Percentiles rank a stretch among this genome's conserved stretches.
phyloP scores from a whole-genome alignment of 2,888 invertebrate genomes.

The Lasioglossum lativentre region DNA sequence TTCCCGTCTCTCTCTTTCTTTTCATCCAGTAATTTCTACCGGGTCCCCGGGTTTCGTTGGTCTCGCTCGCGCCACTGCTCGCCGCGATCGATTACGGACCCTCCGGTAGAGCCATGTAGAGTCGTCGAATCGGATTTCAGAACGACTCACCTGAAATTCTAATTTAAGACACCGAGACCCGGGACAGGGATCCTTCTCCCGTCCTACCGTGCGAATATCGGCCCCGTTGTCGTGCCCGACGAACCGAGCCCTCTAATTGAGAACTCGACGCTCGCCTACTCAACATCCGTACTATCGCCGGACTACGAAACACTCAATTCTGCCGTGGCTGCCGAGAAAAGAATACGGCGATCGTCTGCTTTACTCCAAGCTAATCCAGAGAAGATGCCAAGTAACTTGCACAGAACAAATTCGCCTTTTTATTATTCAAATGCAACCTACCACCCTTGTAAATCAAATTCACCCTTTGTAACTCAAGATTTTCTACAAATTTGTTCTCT shows the following conservation, averaged over 20 bases:
- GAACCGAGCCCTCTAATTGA: slow-evolving; percentile 65
- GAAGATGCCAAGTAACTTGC: neutral
- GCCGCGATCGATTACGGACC: slow-evolving; percentile 66
- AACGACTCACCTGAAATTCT: slow-evolving; percentile 72
- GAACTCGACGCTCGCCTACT: slow-evolving; percentile 45
- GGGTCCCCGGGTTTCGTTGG: slow-evolving; percentile 9
- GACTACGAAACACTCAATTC: slow-evolving; percentile 8
- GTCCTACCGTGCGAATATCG: slow-evolving; percentile 56
- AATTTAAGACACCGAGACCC: slow-evolving; percentile 69
- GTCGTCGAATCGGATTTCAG: slow-evolving; percentile 72
- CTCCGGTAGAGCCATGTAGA: slow-evolving; percentile 49
- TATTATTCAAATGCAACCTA: no score
- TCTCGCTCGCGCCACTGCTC: slow-evolving; percentile 21
- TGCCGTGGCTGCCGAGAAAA: neutral
- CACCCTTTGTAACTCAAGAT: no score
- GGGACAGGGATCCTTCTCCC: slow-evolving; percentile 49
- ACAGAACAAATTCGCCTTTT: neutral
- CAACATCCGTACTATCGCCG: slow-evolving; percentile 58
- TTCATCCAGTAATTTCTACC: slow-evolving; percentile 21
- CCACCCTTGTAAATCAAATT: no score
- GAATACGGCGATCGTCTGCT: neutral
- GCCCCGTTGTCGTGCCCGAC: slow-evolving; percentile 42
- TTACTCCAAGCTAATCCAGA: neutral
- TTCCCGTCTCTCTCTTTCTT: slow-evolving; percentile 27
- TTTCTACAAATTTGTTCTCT: no score